phyloP scores from a whole-genome alignment of 37 sponge, comb jelly and placozoan species.

The Hexactinellida sp. region DNA sequence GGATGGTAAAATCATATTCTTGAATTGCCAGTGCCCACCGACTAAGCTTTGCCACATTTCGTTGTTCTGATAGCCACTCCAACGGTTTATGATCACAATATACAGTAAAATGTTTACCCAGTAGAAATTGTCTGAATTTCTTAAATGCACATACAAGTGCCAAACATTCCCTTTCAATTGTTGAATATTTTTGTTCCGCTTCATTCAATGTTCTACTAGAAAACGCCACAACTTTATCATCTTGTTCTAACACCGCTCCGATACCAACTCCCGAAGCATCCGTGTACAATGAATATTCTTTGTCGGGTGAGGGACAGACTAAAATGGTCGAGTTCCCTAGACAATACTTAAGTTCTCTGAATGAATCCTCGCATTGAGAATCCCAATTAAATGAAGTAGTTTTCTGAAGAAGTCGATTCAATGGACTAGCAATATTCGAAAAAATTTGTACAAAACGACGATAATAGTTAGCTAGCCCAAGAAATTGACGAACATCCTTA shows the following conservation, averaged over 20 bases:
- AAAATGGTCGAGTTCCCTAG: neutral
- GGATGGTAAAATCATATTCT: neutral
- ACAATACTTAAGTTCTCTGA: conserved; percentile 14
- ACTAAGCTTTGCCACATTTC: too few relatives aligned
- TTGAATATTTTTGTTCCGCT: neutral
- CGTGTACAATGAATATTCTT: neutral
- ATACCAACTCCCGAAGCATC: neutral
- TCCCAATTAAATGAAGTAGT: neutral
- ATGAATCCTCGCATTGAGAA: conserved; percentile 11
- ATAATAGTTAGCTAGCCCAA: neutral
- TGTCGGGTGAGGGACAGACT: neutral
- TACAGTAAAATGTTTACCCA: too few relatives aligned
- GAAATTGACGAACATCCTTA: neutral
- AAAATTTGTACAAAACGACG: neutral
- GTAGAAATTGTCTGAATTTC: neutral
- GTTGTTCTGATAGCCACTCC: too few relatives aligned
- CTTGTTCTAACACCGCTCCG: neutral
- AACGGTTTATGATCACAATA: too few relatives aligned
- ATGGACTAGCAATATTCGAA: neutral
- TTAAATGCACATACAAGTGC: neutral
- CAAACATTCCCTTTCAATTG: neutral
- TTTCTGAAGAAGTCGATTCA: neutral
- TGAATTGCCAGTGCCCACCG: conserved; percentile 1
- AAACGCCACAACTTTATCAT: neutral
- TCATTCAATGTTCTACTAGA: neutral